phyloP scores from a whole-genome alignment of 2,888 invertebrate species.

The Plagodis dolabraria region DNA sequence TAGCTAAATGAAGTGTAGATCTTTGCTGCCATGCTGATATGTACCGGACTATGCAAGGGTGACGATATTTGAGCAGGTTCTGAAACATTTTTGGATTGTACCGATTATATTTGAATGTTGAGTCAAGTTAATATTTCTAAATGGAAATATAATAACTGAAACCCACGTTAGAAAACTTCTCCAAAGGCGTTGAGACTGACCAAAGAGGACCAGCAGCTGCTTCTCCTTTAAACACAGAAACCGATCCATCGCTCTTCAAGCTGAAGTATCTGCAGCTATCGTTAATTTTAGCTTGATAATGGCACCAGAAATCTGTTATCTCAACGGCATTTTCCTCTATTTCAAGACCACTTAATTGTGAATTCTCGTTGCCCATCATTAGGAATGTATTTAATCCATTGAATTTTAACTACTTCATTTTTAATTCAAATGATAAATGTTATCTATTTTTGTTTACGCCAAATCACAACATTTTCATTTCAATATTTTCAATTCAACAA shows the following conservation, averaged over 20 bases:
- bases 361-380: slow-evolving; percentile 92
- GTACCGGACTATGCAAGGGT: slow-evolving; percentile 94
- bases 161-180: slow-evolving; percentile 90
- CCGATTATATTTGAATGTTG: too few species aligned
- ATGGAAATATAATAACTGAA: background rate
- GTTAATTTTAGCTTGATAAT: slow-evolving; percentile 86
- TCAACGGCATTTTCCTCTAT: slow-evolving; percentile 91
- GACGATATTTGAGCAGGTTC: slow-evolving; percentile 94
- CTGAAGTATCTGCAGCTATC: slow-evolving; percentile 83
- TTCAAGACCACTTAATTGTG: slow-evolving; percentile 88
- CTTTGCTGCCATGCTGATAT: slow-evolving; percentile 92
- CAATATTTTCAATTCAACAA: too few species aligned
- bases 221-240: slow-evolving; percentile 92
- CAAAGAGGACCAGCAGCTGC: slow-evolving; percentile 87
- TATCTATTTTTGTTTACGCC: background rate
- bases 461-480: too few species aligned
- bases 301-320: slow-evolving; percentile 92
- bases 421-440: background rate
- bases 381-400: slow-evolving; percentile 19
- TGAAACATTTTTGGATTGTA: slow-evolving; percentile 70
- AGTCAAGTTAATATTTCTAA: background rate
- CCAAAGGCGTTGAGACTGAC: slow-evolving; percentile 88
- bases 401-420: slow-evolving; percentile 5
- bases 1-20: slow-evolving; percentile 90
- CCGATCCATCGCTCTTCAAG: slow-evolving; percentile 82